These are phyloP conservation scores for Siderastrea siderea DNA, from an alignment of 92 coral and sea anemone species.

Conservation along the genomic window DNA sequence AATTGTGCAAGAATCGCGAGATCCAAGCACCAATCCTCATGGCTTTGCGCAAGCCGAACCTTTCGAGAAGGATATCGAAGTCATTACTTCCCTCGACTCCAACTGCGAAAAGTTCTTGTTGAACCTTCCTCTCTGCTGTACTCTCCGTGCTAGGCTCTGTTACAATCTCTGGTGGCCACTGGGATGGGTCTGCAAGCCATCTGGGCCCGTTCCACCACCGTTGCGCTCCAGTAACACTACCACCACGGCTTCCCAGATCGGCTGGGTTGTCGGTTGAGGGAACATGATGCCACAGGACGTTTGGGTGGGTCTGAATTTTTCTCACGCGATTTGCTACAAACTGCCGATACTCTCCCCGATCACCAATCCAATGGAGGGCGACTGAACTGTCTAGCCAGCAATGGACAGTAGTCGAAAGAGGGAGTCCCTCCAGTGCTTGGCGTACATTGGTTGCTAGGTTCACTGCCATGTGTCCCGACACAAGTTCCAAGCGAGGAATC, in stretches of 20 bases:
- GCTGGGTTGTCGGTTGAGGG: constrained; percentile 75
- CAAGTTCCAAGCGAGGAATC: no score
- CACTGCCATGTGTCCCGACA: no score
- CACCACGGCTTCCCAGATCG: constrained; percentile 82
- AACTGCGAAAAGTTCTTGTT: constrained; percentile 65
- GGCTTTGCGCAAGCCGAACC: constrained; percentile 80
- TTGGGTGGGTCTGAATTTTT: constrained; percentile 67
- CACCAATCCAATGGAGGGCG: constrained; percentile 72
- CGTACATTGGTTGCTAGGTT: no score
- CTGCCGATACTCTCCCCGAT: constrained; percentile 66
- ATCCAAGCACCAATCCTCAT: constrained; percentile 82
- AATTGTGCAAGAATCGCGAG: constrained; percentile 74
- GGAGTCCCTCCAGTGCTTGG: no score
- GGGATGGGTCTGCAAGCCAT: constrained; percentile 65
- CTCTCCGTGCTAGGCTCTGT: constrained; percentile 33
- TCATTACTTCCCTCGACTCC: constrained; percentile 28
- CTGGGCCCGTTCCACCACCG: constrained; percentile 74
- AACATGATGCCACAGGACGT: constrained; percentile 70
- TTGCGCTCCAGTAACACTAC: constrained; percentile 43
- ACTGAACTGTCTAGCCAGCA: constrained; percentile 83
- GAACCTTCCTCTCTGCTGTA: constrained; percentile 66
- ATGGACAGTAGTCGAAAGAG: no score
- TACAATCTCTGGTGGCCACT: constrained; percentile 66
- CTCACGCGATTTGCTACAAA: constrained; percentile 78
- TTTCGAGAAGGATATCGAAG: constrained; percentile 61